These are phyloP conservation scores for Spialia ferax DNA, from an alignment of 2,888 invertebrate genomes.

Conservation along the genomic window DNA sequence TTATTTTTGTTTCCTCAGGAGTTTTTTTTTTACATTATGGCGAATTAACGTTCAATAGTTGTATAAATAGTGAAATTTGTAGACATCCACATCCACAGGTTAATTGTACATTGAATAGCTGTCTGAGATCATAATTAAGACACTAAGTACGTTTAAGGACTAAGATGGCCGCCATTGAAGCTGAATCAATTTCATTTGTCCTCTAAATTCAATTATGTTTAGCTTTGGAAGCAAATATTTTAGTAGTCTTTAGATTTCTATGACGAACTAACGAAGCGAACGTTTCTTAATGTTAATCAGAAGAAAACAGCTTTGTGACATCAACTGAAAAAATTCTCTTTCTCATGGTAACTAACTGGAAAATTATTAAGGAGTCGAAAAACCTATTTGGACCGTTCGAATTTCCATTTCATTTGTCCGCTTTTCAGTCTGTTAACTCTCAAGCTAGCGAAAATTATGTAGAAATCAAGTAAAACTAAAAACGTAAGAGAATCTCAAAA, in stretches of 20 bases:
- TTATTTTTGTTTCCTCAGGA: too few relatives aligned
- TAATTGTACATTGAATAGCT: not conserved
- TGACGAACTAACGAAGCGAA: not conserved
- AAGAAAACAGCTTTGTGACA: slow-evolving; percentile 16
- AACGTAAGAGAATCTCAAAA: slow-evolving; percentile 8
- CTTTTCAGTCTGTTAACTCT: slow-evolving; percentile 26
- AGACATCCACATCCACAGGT: too few relatives aligned
- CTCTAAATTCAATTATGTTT: slow-evolving; percentile 3
- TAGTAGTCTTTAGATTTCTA: not conserved
- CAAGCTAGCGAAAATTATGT: slow-evolving; percentile 15
- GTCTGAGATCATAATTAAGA: not conserved
- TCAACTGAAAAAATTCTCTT: slow-evolving; percentile 8
- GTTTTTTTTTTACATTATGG: not conserved
- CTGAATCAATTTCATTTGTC: not conserved
- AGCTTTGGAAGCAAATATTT: slow-evolving; percentile 10
- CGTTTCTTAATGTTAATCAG: slow-evolving; percentile 22
- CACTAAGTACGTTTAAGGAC: not conserved
- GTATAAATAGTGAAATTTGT: not conserved
- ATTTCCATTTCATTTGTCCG: slow-evolving; percentile 28
- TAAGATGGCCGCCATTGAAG: not conserved
- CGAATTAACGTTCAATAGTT: not conserved
- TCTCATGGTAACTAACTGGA: slow-evolving; percentile 17
- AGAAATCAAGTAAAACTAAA: slow-evolving; percentile 20
- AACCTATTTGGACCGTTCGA: slow-evolving; percentile 25
- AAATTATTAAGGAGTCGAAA: slow-evolving; percentile 16